Evolutionary conservation across 2,888 invertebrate genomes (phyloP).

Genomic region (Drosophila percnosoma): DNA sequence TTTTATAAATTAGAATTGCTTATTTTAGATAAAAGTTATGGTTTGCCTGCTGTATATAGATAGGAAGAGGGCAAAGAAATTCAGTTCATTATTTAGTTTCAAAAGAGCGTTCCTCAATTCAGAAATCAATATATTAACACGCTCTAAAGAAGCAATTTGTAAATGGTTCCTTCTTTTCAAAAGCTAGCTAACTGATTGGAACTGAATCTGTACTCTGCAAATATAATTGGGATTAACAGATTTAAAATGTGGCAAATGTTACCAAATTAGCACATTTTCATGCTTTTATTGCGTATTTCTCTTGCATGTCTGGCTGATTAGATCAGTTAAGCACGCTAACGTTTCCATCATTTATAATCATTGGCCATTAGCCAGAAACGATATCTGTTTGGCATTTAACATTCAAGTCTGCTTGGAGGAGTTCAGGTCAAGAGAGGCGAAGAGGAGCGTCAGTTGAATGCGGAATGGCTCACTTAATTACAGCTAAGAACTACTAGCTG

Average conservation of each 20-base stretch:
- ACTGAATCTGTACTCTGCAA: not conserved
- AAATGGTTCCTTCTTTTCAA: not conserved
- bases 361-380: slow-evolving; percentile 22
- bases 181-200: not conserved
- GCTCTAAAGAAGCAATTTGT: not conserved
- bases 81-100: not conserved
- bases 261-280: not conserved
- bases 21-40: not conserved
- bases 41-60: too few species aligned
- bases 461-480: slow-evolving; percentile 58
- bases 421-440: not conserved
- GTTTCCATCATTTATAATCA: slow-evolving; percentile 1
- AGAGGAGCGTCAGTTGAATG: slow-evolving; percentile 34
- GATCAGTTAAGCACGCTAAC: not conserved
- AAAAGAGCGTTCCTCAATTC: not conserved
- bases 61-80: not conserved
- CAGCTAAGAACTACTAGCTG: slow-evolving; percentile 19
- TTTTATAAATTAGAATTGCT: not conserved
- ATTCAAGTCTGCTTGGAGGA: not conserved
- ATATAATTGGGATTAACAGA: not conserved
- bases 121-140: not conserved
- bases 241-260: not conserved
- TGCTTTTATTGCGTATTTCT: not conserved
- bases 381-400: slow-evolving; percentile 35
- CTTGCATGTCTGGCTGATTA: not conserved